These are phyloP conservation scores for Phocoena sinus DNA, from an alignment of 2,113 vertebrate genomes.

Conservation along the genomic window DNA sequence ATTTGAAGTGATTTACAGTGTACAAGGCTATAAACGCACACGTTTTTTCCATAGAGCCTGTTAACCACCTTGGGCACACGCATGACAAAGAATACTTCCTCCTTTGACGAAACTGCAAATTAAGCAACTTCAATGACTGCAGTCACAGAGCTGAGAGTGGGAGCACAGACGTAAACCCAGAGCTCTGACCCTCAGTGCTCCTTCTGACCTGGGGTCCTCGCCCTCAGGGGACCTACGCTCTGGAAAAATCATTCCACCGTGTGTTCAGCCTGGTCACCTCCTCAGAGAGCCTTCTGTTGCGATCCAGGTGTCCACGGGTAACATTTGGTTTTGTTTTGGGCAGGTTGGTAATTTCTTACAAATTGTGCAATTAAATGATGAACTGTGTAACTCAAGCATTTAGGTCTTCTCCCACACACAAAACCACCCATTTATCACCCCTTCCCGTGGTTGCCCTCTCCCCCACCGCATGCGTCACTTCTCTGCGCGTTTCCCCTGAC, in stretches of 20 bases:
- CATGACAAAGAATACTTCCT: slow-evolving; percentile 26
- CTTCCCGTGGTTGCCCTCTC: neutral
- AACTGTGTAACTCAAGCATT: neutral
- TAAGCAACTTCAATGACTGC: neutral
- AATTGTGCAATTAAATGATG: slow-evolving; percentile 1
- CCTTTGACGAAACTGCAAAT: slow-evolving; percentile 23
- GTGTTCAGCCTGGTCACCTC: neutral
- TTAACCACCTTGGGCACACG: neutral
- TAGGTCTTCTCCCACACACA: neutral
- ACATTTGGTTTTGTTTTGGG: neutral
- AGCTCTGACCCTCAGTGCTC: neutral
- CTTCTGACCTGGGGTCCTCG: neutral
- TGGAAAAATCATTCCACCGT: neutral
- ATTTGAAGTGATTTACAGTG: slow-evolving; percentile 14
- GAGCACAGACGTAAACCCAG: neutral
- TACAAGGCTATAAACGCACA: neutral
- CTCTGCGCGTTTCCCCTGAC: neutral
- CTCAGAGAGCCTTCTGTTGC: neutral
- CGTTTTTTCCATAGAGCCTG: slow-evolving; percentile 31
- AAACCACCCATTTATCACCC: neutral
- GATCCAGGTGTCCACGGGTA: neutral
- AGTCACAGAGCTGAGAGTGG: neutral
- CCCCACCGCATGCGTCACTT: accelerated
- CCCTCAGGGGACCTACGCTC: neutral
- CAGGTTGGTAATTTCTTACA: neutral